These are phyloP conservation scores for Fratercula arctica DNA, from an alignment of 2,797 vertebrate genomes.

Conservation along the genomic window DNA sequence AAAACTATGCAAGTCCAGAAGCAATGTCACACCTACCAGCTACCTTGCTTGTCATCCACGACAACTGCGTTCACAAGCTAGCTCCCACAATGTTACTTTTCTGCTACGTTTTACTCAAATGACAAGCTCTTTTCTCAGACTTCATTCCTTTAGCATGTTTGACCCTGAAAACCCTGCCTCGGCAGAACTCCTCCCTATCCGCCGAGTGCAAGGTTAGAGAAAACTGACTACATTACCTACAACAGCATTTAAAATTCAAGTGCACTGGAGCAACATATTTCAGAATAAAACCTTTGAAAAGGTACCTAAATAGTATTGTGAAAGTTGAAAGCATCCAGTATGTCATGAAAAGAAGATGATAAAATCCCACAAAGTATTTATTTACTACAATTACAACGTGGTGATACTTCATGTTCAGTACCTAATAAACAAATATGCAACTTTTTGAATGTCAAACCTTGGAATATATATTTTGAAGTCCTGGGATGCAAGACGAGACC, in stretches of 20 bases:
- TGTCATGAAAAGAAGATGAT: neutral
- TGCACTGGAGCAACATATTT: neutral
- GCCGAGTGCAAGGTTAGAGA: neutral
- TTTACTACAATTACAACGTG: neutral
- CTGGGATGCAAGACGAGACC: neutral
- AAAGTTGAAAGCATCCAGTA: neutral
- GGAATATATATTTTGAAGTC: neutral
- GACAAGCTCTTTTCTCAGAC: neutral
- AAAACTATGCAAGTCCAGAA: neutral
- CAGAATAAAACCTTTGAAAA: neutral
- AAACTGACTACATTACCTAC: neutral
- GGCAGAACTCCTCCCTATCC: neutral
- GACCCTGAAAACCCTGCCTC: neutral
- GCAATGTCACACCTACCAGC: neutral
- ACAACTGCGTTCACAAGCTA: neutral
- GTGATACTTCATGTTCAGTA: neutral
- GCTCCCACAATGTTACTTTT: neutral
- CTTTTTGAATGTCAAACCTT: neutral
- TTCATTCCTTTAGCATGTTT: neutral
- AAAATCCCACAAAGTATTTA: neutral
- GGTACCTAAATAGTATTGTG: neutral
- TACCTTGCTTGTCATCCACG: accelerated
- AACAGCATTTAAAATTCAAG: neutral
- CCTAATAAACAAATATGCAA: neutral
- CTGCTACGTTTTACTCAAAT: neutral